These are phyloP conservation scores for Agapornis roseicollis DNA, from an alignment of 2,113 vertebrate genomes.

Conservation along the genomic window DNA sequence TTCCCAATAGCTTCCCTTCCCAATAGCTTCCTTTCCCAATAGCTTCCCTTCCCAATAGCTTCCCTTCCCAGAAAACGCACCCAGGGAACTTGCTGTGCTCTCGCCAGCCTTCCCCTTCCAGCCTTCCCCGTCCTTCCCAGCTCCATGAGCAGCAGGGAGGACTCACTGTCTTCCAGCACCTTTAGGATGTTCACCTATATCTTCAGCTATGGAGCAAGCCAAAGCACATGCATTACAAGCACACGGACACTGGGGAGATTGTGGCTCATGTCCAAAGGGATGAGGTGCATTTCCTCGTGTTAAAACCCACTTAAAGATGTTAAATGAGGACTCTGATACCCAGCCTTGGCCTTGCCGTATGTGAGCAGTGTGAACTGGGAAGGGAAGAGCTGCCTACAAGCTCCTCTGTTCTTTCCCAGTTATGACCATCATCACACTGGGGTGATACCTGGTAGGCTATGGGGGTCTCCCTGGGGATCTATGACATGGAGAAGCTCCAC, in stretches of 20 bases:
- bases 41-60: background rate
- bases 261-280: background rate
- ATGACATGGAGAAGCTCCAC: background rate
- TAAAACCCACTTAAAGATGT: background rate
- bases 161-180: no score
- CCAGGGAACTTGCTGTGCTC: background rate
- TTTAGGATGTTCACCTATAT: background rate
- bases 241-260: background rate
- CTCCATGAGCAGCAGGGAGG: background rate
- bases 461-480: background rate
- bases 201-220: background rate
- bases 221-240: background rate
- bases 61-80: background rate
- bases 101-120: background rate
- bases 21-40: rapidly evolving
- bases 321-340: background rate
- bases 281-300: background rate
- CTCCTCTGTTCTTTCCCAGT: background rate
- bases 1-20: no score
- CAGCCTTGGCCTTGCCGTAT: background rate
- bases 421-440: background rate
- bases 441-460: background rate
- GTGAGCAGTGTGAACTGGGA: rapidly evolving
- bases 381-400: background rate
- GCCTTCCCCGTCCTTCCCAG: background rate